A percentile compares a stretch with the other conserved stretches of the same genome.
These are phyloP conservation scores for Coelinius sp. DNA, from an alignment of 2,888 invertebrate species.

Conservation along the genomic window DNA sequence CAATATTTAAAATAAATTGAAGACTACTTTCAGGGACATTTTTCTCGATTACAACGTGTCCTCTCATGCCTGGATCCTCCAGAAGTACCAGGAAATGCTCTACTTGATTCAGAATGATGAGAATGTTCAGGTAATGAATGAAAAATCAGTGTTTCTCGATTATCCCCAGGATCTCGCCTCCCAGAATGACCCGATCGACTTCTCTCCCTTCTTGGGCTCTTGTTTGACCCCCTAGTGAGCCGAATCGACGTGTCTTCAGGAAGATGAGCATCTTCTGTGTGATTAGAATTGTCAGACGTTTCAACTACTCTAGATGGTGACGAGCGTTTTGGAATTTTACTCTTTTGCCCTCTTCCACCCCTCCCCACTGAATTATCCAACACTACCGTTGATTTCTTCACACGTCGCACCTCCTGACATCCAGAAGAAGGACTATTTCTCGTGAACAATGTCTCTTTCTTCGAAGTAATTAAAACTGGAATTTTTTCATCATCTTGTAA, in stretches of 20 bases:
- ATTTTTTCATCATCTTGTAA: neutral
- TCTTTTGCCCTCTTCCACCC: neutral
- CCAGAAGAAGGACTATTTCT: neutral
- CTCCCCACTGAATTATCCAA: neutral
- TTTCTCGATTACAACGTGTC: neutral
- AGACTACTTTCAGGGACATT: neutral
- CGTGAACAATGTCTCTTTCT: neutral
- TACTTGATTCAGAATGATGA: neutral
- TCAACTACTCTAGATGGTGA: neutral
- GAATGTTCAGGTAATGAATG: slow-evolving; percentile 2
- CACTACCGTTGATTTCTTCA: neutral
- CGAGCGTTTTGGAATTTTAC: neutral
- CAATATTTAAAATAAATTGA: too few relatives aligned
- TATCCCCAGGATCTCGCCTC: neutral
- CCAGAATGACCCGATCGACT: neutral
- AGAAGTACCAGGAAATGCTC: neutral
- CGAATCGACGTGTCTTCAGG: neutral
- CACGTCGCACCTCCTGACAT: neutral
- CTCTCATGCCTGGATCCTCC: neutral
- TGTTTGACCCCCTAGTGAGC: neutral
- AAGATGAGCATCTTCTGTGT: neutral
- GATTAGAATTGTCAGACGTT: neutral
- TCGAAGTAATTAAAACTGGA: neutral
- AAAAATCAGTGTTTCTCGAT: neutral
- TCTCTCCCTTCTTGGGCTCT: neutral